These are phyloP conservation scores for Gobionotothen gibberifrons DNA, from an alignment of 2,797 vertebrate genomes.

Conservation along the genomic window DNA sequence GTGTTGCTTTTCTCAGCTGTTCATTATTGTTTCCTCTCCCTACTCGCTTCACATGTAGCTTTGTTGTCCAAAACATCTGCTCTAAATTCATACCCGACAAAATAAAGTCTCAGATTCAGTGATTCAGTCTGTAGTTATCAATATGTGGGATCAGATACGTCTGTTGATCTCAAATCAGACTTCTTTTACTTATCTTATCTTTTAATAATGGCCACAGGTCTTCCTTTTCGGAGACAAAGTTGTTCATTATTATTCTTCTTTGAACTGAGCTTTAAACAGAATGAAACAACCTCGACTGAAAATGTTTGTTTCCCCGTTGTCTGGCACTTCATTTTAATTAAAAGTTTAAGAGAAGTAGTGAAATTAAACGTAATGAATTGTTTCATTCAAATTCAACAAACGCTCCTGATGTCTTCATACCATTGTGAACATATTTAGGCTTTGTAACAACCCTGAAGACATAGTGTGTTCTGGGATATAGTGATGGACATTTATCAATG, in stretches of 20 bases:
- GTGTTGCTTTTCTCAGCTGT: slow-evolving; percentile 32
- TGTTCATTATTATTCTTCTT: background rate
- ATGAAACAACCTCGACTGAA: background rate
- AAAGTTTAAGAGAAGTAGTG: background rate
- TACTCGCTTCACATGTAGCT: slow-evolving; percentile 34
- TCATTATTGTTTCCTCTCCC: slow-evolving; percentile 27
- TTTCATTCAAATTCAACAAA: too few relatives aligned
- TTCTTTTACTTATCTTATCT: background rate
- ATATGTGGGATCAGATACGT: background rate
- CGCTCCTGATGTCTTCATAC: background rate
- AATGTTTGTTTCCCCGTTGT: background rate
- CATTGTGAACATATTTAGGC: background rate
- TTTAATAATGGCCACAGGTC: slow-evolving; percentile 5
- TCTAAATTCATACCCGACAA: slow-evolving; percentile 12
- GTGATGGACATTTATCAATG: too few relatives aligned
- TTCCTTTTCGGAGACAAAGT: slow-evolving; percentile 2
- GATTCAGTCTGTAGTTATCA: slow-evolving; percentile 20
- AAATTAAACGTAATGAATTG: background rate
- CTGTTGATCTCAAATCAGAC: background rate
- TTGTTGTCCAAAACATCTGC: slow-evolving; percentile 54
- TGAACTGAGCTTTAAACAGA: background rate
- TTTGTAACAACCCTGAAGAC: background rate
- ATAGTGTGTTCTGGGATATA: too few relatives aligned
- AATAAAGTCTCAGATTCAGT: slow-evolving; percentile 5
- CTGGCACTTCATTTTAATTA: background rate